Evolutionary conservation across 2,888 invertebrate genomes (phyloP), one percentile per base, ranked within the genome.

Genomic region (Terebella lapidaria): DNA sequence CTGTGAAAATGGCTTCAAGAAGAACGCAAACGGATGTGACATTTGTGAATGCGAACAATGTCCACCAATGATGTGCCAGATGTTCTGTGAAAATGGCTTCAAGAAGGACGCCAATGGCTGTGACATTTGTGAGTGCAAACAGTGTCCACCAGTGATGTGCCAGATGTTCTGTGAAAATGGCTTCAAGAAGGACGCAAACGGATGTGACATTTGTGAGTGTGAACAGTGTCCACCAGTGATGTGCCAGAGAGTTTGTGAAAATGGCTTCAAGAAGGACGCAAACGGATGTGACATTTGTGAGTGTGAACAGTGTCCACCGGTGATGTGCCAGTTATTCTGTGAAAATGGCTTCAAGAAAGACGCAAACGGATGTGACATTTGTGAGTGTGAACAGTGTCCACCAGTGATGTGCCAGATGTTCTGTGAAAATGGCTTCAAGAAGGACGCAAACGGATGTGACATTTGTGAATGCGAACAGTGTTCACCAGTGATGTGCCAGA

Each of bases 371-470:
- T 57, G 57, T 24, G 45, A 49, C n/a, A 52, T 52, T 4, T 57
- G 57, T 24, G 57, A 57, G 52, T 53, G 54, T 42, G 46, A 5
- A 10, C 26, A 42, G 27, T 61, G 61, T 46, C n/a, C 54, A 2
- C 35, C n/a, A 24, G 46, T 54, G 1, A 53, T 29, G 30, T 61
- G 61, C 25, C 18, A 5, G 3, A 53, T 58, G 54, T 18, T 42
- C 24, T 61, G 61, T 45, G 61, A 61, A 54, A 42, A 55, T 51
- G 61, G 58, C 22, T 61, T 61, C 24, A 27, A 59, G 27, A 20
- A 25, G 20, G 58, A 54, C 25, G 54, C 30, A 42, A 22, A 54
- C 42, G 58, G 58, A 4, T 58, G 58, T 42, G 25, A 30, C 3
- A 53, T 35, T 18, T 58, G 58, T 26, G 25, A 28, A 22, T 58